Percentiles rank a stretch among this genome's conserved stretches.
These are phyloP conservation scores for Cephus sareptanus DNA, from an alignment of 2,888 invertebrate species.

Conservation along the genomic window DNA sequence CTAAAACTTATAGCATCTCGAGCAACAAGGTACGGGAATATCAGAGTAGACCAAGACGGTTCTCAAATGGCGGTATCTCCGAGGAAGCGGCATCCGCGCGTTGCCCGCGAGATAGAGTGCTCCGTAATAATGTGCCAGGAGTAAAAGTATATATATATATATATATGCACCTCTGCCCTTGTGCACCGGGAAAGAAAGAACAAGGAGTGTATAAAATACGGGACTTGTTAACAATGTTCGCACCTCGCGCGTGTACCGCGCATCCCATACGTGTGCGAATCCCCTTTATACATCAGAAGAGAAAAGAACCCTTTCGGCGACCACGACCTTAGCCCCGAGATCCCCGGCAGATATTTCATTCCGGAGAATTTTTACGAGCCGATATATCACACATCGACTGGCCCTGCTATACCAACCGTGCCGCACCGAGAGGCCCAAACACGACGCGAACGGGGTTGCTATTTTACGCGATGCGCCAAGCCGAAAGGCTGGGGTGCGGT, in stretches of 20 bases:
- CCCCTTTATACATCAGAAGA: not conserved
- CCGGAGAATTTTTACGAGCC: conserved; percentile 64
- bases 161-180: conserved; percentile 43
- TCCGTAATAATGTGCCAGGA: conserved; percentile 35
- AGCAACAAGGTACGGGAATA: conserved; percentile 49
- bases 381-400: conserved; percentile 65
- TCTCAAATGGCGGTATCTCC: conserved; percentile 30
- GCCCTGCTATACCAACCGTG: conserved; percentile 15
- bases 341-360: conserved; percentile 64
- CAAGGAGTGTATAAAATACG: conserved; percentile 58
- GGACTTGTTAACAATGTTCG: conserved; percentile 65
- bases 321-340: conserved; percentile 63
- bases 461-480: conserved; percentile 14
- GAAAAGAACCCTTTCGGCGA: conserved; percentile 58
- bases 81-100: not conserved
- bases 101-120: conserved; percentile 32
- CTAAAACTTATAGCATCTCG: conserved; percentile 51
- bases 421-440: conserved; percentile 35
- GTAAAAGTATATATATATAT: conserved; percentile 36
- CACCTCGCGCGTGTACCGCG: conserved; percentile 47
- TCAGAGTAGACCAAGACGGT: conserved; percentile 32
- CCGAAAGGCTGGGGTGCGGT: conserved; percentile 23
- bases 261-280: conserved; percentile 24
- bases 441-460: not conserved
- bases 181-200: conserved; percentile 30